These are phyloP conservation scores for Clarias gariepinus DNA, from an alignment of 2,113 vertebrate species.

Conservation along the genomic window DNA sequence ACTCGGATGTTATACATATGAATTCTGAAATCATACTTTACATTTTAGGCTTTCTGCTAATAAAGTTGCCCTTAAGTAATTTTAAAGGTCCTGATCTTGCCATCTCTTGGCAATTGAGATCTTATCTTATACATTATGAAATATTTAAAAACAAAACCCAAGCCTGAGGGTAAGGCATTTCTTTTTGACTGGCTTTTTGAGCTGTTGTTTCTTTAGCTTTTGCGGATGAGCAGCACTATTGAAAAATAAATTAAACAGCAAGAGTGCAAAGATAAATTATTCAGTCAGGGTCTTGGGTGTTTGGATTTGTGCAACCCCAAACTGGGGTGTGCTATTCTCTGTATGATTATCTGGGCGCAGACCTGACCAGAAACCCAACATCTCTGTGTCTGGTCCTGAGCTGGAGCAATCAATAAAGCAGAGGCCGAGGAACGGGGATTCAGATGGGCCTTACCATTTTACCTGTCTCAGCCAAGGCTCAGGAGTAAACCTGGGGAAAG, in stretches of 20 bases:
- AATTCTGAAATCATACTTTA: background rate
- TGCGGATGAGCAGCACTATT: conserved; percentile 61
- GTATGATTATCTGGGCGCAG: conserved; percentile 68
- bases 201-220: conserved; percentile 61
- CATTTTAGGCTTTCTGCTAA: conserved; percentile 40
- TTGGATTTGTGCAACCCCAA: conserved; percentile 61
- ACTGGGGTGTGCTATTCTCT: conserved; percentile 63
- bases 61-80: conserved; percentile 57
- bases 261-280: conserved; percentile 76
- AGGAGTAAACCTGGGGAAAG: conserved; percentile 30
- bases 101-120: conserved; percentile 68
- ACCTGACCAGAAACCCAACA: conserved; percentile 64
- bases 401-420: conserved; percentile 56
- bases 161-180: conserved; percentile 59
- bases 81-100: conserved; percentile 69
- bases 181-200: conserved; percentile 61
- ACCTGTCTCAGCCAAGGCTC: conserved; percentile 61
- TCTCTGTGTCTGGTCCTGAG: conserved; percentile 49
- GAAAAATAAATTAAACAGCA: conserved; percentile 74
- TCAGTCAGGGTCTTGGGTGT: conserved; percentile 63
- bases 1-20: background rate
- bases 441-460: conserved; percentile 49
- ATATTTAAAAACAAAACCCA: conserved; percentile 67
- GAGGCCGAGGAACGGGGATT: conserved; percentile 60
- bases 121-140: conserved; percentile 65